Conservation (phyloP, 2,113 vertebrate species). For the Prietella phreatophila region DNA sequence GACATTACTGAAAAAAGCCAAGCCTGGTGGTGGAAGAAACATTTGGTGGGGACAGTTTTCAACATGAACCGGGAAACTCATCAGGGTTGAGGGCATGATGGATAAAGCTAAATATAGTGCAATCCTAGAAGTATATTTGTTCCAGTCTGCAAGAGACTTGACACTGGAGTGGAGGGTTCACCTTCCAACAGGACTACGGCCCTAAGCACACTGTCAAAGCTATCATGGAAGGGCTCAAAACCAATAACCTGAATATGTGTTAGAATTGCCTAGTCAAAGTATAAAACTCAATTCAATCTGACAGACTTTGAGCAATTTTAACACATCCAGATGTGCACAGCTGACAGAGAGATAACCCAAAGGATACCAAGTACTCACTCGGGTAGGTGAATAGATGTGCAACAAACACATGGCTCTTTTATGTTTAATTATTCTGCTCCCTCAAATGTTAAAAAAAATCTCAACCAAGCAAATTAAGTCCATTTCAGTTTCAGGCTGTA, state of each 20-base stretch:
- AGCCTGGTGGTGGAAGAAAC: background rate
- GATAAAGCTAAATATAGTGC: background rate
- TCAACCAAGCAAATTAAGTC: too few species aligned
- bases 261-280: background rate
- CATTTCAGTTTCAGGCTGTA: background rate
- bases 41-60: background rate
- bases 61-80: background rate
- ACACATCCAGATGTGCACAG: background rate
- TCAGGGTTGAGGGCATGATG: background rate
- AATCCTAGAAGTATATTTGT: background rate
- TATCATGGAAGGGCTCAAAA: background rate
- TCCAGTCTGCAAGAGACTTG: background rate
- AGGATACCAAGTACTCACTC: background rate
- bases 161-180: background rate
- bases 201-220: background rate
- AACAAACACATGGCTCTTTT: background rate
- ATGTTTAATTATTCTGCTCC: background rate
- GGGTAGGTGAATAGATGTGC: background rate
- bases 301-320: background rate
- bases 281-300: background rate
- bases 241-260: background rate
- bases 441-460: background rate
- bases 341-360: background rate
- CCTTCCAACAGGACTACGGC: background rate
- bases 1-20: background rate